Conservation (phyloP, 2,797 vertebrate genomes). For the Trichosurus vulpecula region DNA sequence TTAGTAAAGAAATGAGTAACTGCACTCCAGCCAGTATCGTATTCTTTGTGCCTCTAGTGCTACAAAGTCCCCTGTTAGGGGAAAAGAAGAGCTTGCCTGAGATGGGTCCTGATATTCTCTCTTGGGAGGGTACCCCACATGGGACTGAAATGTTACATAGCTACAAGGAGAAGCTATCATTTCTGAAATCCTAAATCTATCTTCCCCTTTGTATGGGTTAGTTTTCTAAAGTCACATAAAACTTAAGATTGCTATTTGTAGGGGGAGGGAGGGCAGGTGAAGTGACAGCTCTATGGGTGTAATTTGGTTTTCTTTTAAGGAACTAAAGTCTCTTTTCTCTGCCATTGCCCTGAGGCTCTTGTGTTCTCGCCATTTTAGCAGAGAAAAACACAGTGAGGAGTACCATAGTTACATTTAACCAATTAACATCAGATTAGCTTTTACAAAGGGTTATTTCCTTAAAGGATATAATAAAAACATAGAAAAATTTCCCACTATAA, state of each 20-base stretch:
- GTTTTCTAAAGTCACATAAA: slow-evolving; percentile 52
- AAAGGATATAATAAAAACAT: background rate
- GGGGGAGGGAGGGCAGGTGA: background rate
- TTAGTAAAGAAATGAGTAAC: slow-evolving; percentile 36
- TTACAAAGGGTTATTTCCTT: background rate
- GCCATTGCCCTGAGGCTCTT: background rate
- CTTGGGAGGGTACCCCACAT: slow-evolving; percentile 61
- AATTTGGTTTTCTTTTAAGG: background rate
- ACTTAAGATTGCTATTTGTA: slow-evolving; percentile 28
- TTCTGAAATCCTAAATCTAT: slow-evolving; percentile 21
- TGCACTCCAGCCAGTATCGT: slow-evolving; percentile 46
- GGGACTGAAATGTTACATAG: slow-evolving; percentile 8
- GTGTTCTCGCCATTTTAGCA: background rate
- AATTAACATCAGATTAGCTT: background rate
- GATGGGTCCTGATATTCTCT: slow-evolving; percentile 53
- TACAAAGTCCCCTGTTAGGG: background rate
- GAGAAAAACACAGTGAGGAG: background rate
- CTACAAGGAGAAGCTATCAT: slow-evolving; percentile 54
- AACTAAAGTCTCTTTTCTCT: background rate
- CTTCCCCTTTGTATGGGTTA: slow-evolving; percentile 18
- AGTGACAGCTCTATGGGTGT: background rate
- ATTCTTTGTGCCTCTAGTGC: slow-evolving; percentile 28
- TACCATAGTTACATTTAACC: background rate
- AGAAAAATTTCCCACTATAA: background rate
- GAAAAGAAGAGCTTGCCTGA: slow-evolving; percentile 43